Percentiles rank a stretch among this genome's conserved stretches.
Evolutionary conservation across 1,140 invertebrate genomes (phyloP).

Genomic region (Drosophila arizonae): DNA sequence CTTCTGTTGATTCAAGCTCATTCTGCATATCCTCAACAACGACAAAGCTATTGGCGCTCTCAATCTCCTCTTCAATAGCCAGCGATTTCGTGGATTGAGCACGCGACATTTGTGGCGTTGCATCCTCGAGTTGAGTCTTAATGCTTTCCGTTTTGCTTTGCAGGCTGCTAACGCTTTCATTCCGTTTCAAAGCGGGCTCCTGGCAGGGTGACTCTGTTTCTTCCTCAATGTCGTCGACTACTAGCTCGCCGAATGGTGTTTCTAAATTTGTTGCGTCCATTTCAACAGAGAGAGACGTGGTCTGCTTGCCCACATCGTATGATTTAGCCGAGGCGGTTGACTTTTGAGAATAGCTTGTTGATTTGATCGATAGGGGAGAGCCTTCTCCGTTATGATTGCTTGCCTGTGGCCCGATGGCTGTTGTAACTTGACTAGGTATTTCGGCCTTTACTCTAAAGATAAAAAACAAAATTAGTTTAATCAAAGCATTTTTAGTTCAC

Average conservation of each 20-base stretch:
- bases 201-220: slow-evolving; percentile 27
- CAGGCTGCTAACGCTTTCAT: slow-evolving; percentile 65
- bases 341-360: slow-evolving; percentile 73
- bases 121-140: slow-evolving; percentile 70
- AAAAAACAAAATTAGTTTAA: not conserved
- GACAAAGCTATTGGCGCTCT: slow-evolving; percentile 69
- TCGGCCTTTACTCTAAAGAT: slow-evolving; percentile 7
- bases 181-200: slow-evolving; percentile 43
- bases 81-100: slow-evolving; percentile 72
- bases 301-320: not conserved
- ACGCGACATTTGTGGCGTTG: slow-evolving; percentile 66
- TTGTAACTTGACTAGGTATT: not conserved
- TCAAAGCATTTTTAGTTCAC: not conserved
- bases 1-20: slow-evolving; percentile 45
- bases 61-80: slow-evolving; percentile 75
- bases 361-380: slow-evolving; percentile 65
- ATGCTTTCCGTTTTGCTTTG: slow-evolving; percentile 79
- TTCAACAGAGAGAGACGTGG: not conserved
- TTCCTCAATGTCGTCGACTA: slow-evolving; percentile 51
- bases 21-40: slow-evolving; percentile 65
- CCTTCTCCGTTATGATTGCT: slow-evolving; percentile 17
- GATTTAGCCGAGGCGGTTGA: slow-evolving; percentile 76
- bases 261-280: slow-evolving; percentile 13
- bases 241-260: slow-evolving; percentile 51
- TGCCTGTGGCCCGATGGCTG: not conserved